Evolutionary conservation across 1,140 invertebrate species (phyloP), one percentile per base, ranked within the genome.

Genomic region (Monomorium pharaonis): DNA sequence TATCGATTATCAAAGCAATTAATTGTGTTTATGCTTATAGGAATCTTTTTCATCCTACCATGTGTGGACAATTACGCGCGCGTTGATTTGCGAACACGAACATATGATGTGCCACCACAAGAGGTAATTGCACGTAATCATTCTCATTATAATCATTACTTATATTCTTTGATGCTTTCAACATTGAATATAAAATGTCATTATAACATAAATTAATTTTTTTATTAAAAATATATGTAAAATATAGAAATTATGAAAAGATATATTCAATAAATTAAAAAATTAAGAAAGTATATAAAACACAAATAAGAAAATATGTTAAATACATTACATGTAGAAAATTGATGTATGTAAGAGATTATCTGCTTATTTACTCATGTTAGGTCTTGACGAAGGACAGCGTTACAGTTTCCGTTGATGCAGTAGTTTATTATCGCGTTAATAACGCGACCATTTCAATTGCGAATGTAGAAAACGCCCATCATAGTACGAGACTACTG

Each of bases 361-460:
- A 70, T 47, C 7, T 42, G 44, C 16, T 33, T 33, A 21, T 72
- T 18, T 51, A 12, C 51, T n/a, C 6, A 37, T 42, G 24, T 14
- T 94, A 99, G 98, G 98, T 99, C 24, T 95, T 99, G 87, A 99
- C 98, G 24, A 98, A 98, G 94, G 98, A 99, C 95, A 98, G 98
- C 81, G 98, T 99, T 30, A 99, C 98, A 1, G 98, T 99, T 14
- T 98, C 98, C 10, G 98, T 99, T 18, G 98, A 99, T 94, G 98
- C 98, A 47, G 98, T 98, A 63, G 98, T 99, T 27, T 99, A 99
- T 95, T 99, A 99, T 94, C 96, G 98, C 49, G 98, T 99, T 65
- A 98, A 98, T 92, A 99, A 99, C 95, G 98, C 99, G 14, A 99
- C 98, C 0, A 98, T 99, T 78, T 99, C 98, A 54, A 98, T 99